Percentiles rank a stretch among this genome's conserved stretches.
Conservation (phyloP, 2,888 invertebrate species). For the Mythimna vitellina region DNA sequence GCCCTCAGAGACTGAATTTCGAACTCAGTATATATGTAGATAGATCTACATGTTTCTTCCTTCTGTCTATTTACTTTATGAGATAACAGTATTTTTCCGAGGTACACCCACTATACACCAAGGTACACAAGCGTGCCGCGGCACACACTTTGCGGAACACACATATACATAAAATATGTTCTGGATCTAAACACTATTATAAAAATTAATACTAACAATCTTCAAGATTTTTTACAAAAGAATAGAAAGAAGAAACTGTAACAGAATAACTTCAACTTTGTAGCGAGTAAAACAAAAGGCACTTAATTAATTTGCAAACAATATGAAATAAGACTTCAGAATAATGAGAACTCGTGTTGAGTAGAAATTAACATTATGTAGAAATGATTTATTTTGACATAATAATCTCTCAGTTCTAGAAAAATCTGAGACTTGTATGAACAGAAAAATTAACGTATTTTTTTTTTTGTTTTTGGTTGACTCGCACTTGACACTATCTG, state of each 20-base stretch:
- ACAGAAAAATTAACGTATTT: background rate
- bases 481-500: no score
- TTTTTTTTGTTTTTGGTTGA: no score
- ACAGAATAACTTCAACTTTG: slow-evolving; percentile 6
- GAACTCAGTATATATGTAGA: no score
- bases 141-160: no score
- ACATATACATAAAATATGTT: background rate
- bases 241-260: slow-evolving; percentile 9
- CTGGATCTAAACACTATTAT: background rate
- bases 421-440: background rate
- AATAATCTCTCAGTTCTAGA: slow-evolving; percentile 29
- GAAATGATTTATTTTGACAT: slow-evolving; percentile 20
- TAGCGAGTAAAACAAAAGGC: slow-evolving; percentile 19
- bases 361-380: slow-evolving; percentile 33
- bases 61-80: no score
- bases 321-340: slow-evolving; percentile 33
- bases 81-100: no score
- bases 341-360: slow-evolving; percentile 35
- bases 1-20: no score
- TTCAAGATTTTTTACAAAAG: slow-evolving; percentile 13
- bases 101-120: no score
- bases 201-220: background rate
- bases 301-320: slow-evolving; percentile 51
- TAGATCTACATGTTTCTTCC: no score
- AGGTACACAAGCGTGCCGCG: no score